Evolutionary conservation across 2,888 invertebrate genomes (phyloP), one percentile per base, ranked within the genome.

Genomic region (Hypselothyrea guttata): DNA sequence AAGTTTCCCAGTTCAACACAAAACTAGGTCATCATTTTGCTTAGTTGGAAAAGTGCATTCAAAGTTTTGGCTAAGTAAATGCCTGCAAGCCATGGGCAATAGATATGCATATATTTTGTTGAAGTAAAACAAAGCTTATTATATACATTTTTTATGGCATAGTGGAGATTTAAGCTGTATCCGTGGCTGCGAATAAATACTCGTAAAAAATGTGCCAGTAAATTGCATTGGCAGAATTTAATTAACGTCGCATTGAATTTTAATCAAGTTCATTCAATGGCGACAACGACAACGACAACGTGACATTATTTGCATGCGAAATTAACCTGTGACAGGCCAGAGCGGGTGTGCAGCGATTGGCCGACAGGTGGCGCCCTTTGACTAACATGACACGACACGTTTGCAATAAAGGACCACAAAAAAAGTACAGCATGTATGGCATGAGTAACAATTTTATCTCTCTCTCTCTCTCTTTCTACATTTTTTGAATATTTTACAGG

Each of bases 241-340:
- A 79, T 83, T 77, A 79, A 81, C 84, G 75, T 81, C 77, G 61
- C 81, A 83, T 77, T 81, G 79, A 77, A 79, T 83, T 79, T 83
- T 79, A 83, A 79, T 79, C 83, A 79, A 83, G 81, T 79, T 79
- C 84, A 79, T 79, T 83, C 72, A 77, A 60, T 60, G 59, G 68
- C 74, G 71, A 73, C 79, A 71, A 48, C 73, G 76, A 75, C 78
- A 70, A 66, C 72, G 67, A 73, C 83, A 82, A 71, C 78, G 83
- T 75, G 84, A 83, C 83, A 79, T 79, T 79, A 79, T 79, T 83
- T 79, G 79, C 79, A 79, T 79, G 61, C 77, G 77, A 79, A 79
- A 79, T 83, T 81, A 79, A 83, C 84, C 75, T 65, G 70, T 67
- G 75, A 74, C 70, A 67, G 57, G 55, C 37, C 54, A 56, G n/a